These are phyloP conservation scores for Cyclophora punctaria DNA, from an alignment of 2,888 invertebrate species.

Conservation along the genomic window DNA sequence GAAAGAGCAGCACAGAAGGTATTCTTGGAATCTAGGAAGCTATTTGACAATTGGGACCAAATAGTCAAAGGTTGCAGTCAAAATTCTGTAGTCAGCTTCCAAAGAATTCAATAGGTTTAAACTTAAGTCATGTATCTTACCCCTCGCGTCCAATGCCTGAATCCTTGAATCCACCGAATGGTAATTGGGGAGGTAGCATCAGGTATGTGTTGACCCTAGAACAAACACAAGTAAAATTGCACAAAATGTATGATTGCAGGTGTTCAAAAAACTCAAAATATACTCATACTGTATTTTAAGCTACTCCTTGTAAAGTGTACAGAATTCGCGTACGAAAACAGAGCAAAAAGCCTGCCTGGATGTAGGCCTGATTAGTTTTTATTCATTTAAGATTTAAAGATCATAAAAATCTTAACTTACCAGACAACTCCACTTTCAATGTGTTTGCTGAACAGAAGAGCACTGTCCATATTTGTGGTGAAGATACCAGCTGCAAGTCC, in stretches of 20 bases:
- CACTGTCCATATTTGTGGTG: conserved; percentile 85
- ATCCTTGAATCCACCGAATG: conserved; percentile 90
- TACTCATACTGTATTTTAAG: neutral
- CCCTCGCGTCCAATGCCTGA: conserved; percentile 81
- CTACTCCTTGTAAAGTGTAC: too few species aligned
- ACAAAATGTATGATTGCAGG: too few species aligned
- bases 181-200: conserved; percentile 77
- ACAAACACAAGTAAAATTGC: neutral
- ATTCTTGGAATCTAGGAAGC: neutral
- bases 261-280: too few species aligned
- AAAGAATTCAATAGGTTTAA: too few species aligned
- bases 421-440: conserved; percentile 87
- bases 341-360: too few species aligned
- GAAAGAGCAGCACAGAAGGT: neutral
- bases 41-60: too few species aligned
- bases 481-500: conserved; percentile 89
- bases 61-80: too few species aligned
- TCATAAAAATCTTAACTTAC: conserved; percentile 37
- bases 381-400: too few species aligned
- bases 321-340: too few species aligned
- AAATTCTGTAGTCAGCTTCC: too few species aligned
- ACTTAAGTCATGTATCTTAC: conserved; percentile 24
- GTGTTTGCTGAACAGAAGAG: conserved; percentile 81
- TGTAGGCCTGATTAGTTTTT: too few species aligned
- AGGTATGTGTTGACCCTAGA: conserved; percentile 75